Percentiles rank a stretch among this genome's conserved stretches.
Conservation (phyloP, 2,113 vertebrate species). For the Tamias sibiricus region DNA sequence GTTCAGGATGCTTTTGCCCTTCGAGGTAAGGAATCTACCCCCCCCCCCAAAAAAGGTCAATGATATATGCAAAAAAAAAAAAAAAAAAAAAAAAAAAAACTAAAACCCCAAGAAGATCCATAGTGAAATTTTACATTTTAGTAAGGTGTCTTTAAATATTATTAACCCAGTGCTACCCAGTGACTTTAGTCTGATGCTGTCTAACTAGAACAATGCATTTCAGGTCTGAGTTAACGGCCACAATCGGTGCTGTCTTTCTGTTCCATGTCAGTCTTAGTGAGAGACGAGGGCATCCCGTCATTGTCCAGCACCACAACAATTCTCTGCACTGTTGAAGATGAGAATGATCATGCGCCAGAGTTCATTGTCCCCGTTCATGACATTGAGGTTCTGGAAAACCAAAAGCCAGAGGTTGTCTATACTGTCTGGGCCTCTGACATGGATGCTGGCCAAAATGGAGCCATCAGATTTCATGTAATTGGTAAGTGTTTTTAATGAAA, state of each 20-base stretch:
- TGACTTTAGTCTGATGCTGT: not conserved
- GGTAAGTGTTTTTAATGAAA: conserved; percentile 84
- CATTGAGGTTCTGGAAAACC: conserved; percentile 93
- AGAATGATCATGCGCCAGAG: conserved; percentile 92
- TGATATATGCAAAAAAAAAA: not conserved
- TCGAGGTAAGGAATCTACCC: conserved; percentile 87
- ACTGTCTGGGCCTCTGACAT: conserved; percentile 88
- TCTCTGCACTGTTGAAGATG: conserved; percentile 91
- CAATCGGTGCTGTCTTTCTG: conserved; percentile 46
- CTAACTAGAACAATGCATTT: not conserved
- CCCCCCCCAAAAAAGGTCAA: no score
- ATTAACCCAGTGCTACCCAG: not conserved
- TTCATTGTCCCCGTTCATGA: conserved; percentile 87
- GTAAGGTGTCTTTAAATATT: not conserved
- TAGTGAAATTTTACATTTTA: not conserved
- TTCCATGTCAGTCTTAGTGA: conserved; percentile 89
- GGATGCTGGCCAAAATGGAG: conserved; percentile 91
- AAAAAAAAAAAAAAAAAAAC: not conserved
- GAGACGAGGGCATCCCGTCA: conserved; percentile 86
- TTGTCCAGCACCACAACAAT: conserved; percentile 89
- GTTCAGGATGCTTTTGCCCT: conserved; percentile 88
- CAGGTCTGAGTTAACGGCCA: not conserved
- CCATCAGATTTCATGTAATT: conserved; percentile 89
- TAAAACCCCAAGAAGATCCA: not conserved
- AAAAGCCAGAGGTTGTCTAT: conserved; percentile 88